These are phyloP conservation scores for Eubasilissa splendida DNA, from an alignment of 2,888 invertebrate genomes.

Conservation along the genomic window DNA sequence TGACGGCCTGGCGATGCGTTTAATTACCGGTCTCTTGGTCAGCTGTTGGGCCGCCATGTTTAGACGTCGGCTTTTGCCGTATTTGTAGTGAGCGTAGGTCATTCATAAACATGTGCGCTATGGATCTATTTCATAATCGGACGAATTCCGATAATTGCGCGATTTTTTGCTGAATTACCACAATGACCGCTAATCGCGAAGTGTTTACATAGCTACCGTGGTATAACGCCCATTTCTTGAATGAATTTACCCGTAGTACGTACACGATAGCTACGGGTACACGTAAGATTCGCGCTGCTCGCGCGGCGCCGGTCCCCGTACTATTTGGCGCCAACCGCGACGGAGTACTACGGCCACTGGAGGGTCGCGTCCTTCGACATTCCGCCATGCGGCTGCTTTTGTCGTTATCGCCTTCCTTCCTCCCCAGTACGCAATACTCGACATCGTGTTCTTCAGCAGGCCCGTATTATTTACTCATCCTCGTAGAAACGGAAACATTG, in stretches of 20 bases:
- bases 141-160: constrained; percentile 42
- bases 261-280: constrained; percentile 37
- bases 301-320: constrained; percentile 35
- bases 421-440: too few relatives aligned
- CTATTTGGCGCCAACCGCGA: constrained; percentile 41
- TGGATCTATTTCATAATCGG: constrained; percentile 44
- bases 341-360: not conserved
- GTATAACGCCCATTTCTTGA: constrained; percentile 52
- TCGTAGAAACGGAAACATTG: too few relatives aligned
- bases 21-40: constrained; percentile 64
- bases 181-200: constrained; percentile 33
- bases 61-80: constrained; percentile 59
- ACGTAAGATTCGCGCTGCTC: constrained; percentile 43
- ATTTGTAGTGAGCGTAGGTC: constrained; percentile 52
- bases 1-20: constrained; percentile 48
- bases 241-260: constrained; percentile 44
- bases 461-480: too few relatives aligned
- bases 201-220: constrained; percentile 40
- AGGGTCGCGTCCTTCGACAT: not conserved
- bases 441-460: too few relatives aligned
- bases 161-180: constrained; percentile 16
- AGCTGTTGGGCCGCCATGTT: constrained; percentile 75
- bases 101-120: constrained; percentile 55
- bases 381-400: too few relatives aligned
- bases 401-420: too few relatives aligned